phyloP scores from a whole-genome alignment of 2,888 invertebrate genomes.

The Nineta flava region DNA sequence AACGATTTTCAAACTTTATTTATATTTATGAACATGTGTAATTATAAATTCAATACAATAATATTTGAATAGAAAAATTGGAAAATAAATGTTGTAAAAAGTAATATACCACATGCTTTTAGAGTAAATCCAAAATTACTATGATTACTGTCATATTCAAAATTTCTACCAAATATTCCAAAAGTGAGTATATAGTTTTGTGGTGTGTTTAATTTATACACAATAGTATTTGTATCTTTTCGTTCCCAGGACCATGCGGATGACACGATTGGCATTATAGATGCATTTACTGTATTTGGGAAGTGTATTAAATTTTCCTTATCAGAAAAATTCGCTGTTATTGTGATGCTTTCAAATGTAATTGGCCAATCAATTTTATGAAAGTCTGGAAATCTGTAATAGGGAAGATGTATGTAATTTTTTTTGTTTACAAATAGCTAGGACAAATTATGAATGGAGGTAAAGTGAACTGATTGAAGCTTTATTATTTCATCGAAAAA shows the following conservation, averaged over 20 bases:
- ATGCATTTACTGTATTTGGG: neutral
- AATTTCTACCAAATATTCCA: constrained; percentile 1
- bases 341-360: neutral
- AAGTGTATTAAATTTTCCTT: neutral
- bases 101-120: too few species aligned
- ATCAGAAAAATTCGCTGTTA: neutral
- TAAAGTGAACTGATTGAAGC: too few species aligned
- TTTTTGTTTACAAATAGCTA: too few species aligned
- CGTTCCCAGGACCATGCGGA: neutral
- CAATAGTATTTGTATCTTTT: neutral
- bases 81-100: too few species aligned
- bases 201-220: neutral
- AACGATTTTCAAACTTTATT: too few species aligned
- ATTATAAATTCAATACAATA: too few species aligned
- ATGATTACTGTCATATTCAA: neutral
- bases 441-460: too few species aligned
- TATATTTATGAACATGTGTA: too few species aligned
- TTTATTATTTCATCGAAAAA: too few species aligned
- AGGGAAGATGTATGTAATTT: too few species aligned
- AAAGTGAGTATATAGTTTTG: neutral
- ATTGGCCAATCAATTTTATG: neutral
- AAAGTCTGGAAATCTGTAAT: neutral
- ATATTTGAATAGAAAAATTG: too few species aligned
- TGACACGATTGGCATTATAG: neutral
- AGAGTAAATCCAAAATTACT: neutral